These are phyloP conservation scores for Phataginus tetradactyla DNA, from an alignment of 2,797 vertebrate genomes.

Conservation along the genomic window DNA sequence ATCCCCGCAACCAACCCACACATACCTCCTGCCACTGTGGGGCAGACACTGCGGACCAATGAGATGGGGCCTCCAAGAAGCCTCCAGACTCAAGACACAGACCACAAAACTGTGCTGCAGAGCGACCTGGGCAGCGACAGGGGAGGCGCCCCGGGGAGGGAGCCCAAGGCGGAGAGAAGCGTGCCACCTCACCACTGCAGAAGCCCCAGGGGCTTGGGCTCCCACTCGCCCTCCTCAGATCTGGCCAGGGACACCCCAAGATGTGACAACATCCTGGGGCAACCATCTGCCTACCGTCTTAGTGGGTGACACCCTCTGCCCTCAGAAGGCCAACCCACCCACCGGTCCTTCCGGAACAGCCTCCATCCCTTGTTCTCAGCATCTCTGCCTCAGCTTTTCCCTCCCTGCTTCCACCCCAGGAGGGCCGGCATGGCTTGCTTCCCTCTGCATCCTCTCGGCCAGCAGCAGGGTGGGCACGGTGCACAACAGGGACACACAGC, in stretches of 20 bases:
- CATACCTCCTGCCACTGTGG: background rate
- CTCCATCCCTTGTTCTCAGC: background rate
- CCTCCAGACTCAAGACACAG: background rate
- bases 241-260: background rate
- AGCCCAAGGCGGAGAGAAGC: background rate
- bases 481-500: accelerated
- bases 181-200: background rate
- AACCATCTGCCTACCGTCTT: background rate
- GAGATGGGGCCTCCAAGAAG: background rate
- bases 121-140: background rate
- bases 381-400: background rate
- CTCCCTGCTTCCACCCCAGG: background rate
- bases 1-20: background rate
- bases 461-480: no score
- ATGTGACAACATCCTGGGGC: background rate
- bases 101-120: no score
- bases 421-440: no score
- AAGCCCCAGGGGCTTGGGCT: background rate
- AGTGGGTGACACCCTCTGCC: background rate
- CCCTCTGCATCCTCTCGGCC: no score
- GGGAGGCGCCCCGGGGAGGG: accelerated
- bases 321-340: background rate
- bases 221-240: background rate
- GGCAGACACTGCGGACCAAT: background rate
- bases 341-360: background rate